phyloP scores from a whole-genome alignment of 2,797 vertebrate genomes.

The Percopsis omiscomaycus region DNA sequence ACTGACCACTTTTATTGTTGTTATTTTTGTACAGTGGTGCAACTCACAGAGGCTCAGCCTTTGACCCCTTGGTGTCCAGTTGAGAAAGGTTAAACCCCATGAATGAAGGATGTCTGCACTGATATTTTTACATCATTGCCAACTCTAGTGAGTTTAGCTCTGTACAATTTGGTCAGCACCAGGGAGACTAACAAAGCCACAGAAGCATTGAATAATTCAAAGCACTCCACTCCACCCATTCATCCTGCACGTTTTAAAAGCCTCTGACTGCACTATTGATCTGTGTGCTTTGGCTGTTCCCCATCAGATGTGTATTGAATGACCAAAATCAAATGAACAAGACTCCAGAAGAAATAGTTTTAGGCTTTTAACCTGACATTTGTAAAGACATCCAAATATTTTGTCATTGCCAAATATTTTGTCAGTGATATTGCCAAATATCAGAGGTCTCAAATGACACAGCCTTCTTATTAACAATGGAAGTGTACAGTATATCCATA shows the following conservation, averaged over 20 bases:
- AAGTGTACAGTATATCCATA: conserved; percentile 8
- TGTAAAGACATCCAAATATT: not conserved
- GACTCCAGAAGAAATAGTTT: conserved; percentile 26
- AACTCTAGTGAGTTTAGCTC: conserved; percentile 32
- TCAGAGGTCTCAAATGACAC: conserved; percentile 3
- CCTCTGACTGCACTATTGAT: conserved; percentile 70
- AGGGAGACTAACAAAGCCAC: conserved; percentile 58
- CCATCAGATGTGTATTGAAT: conserved; percentile 57
- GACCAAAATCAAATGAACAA: conserved; percentile 55
- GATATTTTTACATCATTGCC: conserved; percentile 44
- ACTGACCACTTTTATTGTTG: not conserved
- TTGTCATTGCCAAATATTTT: not conserved
- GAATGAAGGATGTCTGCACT: conserved; percentile 16
- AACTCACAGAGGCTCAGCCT: not conserved
- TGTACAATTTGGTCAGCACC: conserved; percentile 53
- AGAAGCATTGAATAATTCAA: conserved; percentile 71
- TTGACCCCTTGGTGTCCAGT: conserved; percentile 1
- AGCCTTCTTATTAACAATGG: not conserved
- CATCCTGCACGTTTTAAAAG: conserved; percentile 70
- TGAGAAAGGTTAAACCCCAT: conserved; percentile 10
- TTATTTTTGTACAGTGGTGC: not conserved
- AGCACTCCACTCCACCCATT: conserved; percentile 63
- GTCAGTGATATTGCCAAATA: not conserved
- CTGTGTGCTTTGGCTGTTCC: conserved; percentile 59
- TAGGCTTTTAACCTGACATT: conserved; percentile 20